Evolutionary conservation across 2,113 vertebrate species (phyloP), one percentile per base, ranked within the genome.

Genomic region (Promerops cafer): DNA sequence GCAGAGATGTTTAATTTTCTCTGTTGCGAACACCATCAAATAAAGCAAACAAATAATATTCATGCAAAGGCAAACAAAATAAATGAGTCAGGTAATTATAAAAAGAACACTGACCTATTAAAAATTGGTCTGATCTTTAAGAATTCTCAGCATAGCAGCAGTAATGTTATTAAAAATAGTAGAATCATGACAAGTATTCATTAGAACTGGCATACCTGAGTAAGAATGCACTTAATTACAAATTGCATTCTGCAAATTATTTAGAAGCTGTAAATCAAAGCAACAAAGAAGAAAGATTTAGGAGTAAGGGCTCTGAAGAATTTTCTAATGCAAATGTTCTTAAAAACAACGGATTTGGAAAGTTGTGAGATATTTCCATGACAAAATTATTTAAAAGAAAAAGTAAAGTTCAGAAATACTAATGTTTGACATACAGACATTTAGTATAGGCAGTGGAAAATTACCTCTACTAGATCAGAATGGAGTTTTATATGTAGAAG

Each of bases 151-250:
- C 60, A 81, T 56, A 96, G 74, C 54, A 77, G 78, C 95, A 94
- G 59, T 83, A 93, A 95, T 70, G 54, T 82, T 95, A 97, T 96
- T 97, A 98, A 97, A 98, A 98, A 97, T 97, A 95, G 89, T 93
- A 96, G 91, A 95, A 96, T 95, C 93, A 94, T 95, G 92, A 97
- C 90, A 97, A 97, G 92, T 90, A 95, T 84, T 97, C 93, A 97
- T 98, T 98, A 96, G 53, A 95, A 97, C 98, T 97, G 98, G 95
- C 96, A 97, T 97, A 97, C 39, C 44, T 96, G 96, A 92, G 77
- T 97, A 94, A 97, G 96, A 98, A 97, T 93, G 60, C 74, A 91
- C 84, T 97, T 97, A 98, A 97, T 97, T 97, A 87, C 70, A 96
- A 97, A 97, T 96, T 93, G 31, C 53, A 95, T 90, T 96, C 83